A percentile compares a stretch with the other conserved stretches of the same genome.
These are phyloP conservation scores for Tetragonula carbonaria DNA, from an alignment of 2,888 invertebrate species.

Conservation along the genomic window DNA sequence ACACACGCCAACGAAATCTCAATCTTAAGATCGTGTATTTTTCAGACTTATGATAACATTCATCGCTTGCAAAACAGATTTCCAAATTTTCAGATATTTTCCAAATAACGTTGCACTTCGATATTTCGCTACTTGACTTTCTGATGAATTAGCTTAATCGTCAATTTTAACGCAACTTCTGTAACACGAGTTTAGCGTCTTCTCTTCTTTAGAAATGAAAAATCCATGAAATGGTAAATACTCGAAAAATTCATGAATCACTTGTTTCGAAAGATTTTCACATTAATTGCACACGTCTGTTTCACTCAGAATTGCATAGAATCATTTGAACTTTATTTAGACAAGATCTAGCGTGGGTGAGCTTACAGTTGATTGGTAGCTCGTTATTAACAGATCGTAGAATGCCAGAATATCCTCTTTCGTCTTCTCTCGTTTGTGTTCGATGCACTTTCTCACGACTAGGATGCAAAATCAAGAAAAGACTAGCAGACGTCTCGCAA, in stretches of 20 bases:
- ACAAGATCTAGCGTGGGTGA: not conserved
- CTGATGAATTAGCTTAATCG: not conserved
- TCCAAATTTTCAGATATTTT: not conserved
- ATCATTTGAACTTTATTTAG: not conserved
- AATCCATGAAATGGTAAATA: not conserved
- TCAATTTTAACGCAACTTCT: not conserved
- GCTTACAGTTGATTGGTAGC: not conserved
- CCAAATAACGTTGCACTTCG: no score
- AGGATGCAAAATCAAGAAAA: constrained; percentile 24
- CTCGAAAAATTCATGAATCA: not conserved
- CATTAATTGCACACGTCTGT: not conserved
- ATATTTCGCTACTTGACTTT: not conserved
- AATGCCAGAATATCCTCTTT: constrained; percentile 14
- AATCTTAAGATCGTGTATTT: constrained; percentile 53
- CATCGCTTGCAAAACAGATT: constrained; percentile 38
- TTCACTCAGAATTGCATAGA: not conserved
- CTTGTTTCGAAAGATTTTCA: not conserved
- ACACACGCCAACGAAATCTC: constrained; percentile 48
- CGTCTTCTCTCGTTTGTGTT: constrained; percentile 17
- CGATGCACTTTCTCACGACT: constrained; percentile 48
- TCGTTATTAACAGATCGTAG: constrained; percentile 39
- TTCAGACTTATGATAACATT: constrained; percentile 40
- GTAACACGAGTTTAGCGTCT: not conserved
- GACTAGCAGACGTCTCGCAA: constrained; percentile 29
- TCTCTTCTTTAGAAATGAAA: not conserved